Base-by-base conservation (phyloP, 1,140 invertebrate species). In the Galendromus occidentalis region DNA sequence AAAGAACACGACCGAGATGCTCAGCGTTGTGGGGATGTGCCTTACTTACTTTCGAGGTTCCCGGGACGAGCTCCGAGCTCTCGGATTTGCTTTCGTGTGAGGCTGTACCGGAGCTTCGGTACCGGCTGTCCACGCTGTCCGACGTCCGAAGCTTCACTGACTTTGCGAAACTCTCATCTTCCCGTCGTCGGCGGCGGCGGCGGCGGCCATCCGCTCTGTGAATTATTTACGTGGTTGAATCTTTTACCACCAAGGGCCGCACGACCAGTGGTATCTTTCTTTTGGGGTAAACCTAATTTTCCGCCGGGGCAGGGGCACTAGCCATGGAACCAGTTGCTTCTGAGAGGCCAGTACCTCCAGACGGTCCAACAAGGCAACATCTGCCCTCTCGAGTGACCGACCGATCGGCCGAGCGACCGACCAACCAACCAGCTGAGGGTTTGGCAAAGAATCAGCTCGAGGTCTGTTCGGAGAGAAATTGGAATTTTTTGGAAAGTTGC, bases 211-310 rank as follows among this genome's bases (percentile, higher is more conserved):
- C 14, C 14, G 25, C 22, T 25, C 17, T 25, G 33, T 59, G 14
- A 59, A 59, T 59, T 59, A 59, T 59, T 14, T 25, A 59, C 51
- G 51, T 33, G 51, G 51, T 25, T 59, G 51, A 59, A 59, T 59
- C 51, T 59, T 59, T 59, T 33, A 59, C 51, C 51, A 59, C 51
- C 9, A 39, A 39, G 51, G 51, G 51, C 51, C 33, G 45, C 14
- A 47, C 14, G 22, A 33, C 51, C 51, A 14, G 51, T 33, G 14
- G 51, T 59, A 33, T 59, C 51, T 59, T 59, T 59, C 51, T 59
- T 59, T 59, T 59, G 51, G 33, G 51, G 51, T 59, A 59, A 59
- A 59, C 51, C 51, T 59, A 59, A 59, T 59, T 59, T 39, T 39
- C 33, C 33, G 33, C 33, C 33, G 33, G 33, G 33, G 33, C 33